Evolutionary conservation across 2,888 invertebrate genomes (phyloP).

Genomic region (Pardosa pseudoannulata): DNA sequence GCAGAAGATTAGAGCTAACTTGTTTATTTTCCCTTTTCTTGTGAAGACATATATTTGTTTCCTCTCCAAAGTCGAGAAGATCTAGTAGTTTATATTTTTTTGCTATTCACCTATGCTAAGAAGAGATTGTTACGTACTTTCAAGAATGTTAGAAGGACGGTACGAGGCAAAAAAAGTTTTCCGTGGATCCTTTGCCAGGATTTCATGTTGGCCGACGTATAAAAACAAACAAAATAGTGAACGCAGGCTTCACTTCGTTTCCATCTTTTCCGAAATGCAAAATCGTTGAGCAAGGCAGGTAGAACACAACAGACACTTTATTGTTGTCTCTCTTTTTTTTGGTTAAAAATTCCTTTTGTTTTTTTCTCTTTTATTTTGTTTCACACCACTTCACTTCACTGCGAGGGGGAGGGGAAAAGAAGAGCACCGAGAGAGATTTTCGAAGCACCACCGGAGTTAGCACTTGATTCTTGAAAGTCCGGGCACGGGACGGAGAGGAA

Average conservation of each 20-base stretch:
- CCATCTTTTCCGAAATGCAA: slow-evolving; percentile 34
- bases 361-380: neutral
- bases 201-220: slow-evolving; percentile 6
- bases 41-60: too few species aligned
- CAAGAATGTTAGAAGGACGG: slow-evolving; percentile 51
- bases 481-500: neutral
- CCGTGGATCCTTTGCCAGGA: slow-evolving; percentile 31
- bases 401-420: neutral
- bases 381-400: neutral
- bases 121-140: slow-evolving; percentile 55
- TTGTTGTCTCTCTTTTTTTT: slow-evolving; percentile 30
- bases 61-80: neutral
- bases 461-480: slow-evolving; percentile 26
- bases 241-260: slow-evolving; percentile 29
- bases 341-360: too few species aligned
- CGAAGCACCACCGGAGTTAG: slow-evolving; percentile 25
- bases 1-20: slow-evolving; percentile 18
- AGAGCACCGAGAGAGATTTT: neutral
- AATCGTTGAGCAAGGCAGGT: slow-evolving; percentile 33
- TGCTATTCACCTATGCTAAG: slow-evolving; percentile 42
- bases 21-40: neutral
- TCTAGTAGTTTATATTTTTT: too few species aligned
- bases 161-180: slow-evolving; percentile 26
- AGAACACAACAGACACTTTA: slow-evolving; percentile 48
- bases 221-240: slow-evolving; percentile 5